phyloP scores from a whole-genome alignment of 1,140 invertebrate genomes.

The Drosophila littoralis region DNA sequence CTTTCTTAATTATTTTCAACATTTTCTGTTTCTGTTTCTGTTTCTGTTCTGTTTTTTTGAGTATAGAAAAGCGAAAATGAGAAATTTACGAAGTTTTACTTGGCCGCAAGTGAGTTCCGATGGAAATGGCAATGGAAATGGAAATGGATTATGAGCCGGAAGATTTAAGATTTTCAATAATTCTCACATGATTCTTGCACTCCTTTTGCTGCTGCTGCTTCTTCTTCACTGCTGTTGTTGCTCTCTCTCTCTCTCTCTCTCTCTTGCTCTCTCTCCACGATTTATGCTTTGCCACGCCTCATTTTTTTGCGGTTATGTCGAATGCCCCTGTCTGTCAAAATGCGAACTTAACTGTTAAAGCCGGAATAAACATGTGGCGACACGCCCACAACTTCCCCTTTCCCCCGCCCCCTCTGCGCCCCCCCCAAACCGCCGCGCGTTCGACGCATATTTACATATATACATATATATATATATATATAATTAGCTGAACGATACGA shows the following conservation, averaged over 20 bases:
- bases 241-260: neutral
- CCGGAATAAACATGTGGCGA: slow-evolving; percentile 14
- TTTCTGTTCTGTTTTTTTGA: too few relatives aligned
- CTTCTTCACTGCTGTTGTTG: neutral
- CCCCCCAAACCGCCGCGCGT: too few relatives aligned
- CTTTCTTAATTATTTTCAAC: too few relatives aligned
- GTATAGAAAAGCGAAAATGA: too few relatives aligned
- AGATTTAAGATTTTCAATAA: too few relatives aligned
- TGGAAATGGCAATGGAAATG: too few relatives aligned
- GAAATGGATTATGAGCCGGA: too few relatives aligned
- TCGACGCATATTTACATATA: slow-evolving; percentile 24
- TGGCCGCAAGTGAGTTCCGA: too few relatives aligned
- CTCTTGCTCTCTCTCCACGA: slow-evolving; percentile 1
- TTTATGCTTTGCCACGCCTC: neutral
- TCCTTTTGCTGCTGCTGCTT: slow-evolving; percentile 1
- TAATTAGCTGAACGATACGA: slow-evolving; percentile 82
- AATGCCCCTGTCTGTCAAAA: slow-evolving; percentile 23
- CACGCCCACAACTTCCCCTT: slow-evolving; percentile 12
- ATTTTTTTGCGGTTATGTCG: neutral
- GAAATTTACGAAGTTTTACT: too few relatives aligned
- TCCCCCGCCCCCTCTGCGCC: slow-evolving; percentile 9
- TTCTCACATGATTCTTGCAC: too few relatives aligned
- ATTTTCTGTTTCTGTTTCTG: too few relatives aligned
- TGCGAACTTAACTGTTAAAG: slow-evolving; percentile 6
- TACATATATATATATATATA: slow-evolving; percentile 52